These are phyloP conservation scores for Ashinkailepas kermadecensis DNA, from an alignment of 2,888 invertebrate genomes.

Conservation along the genomic window DNA sequence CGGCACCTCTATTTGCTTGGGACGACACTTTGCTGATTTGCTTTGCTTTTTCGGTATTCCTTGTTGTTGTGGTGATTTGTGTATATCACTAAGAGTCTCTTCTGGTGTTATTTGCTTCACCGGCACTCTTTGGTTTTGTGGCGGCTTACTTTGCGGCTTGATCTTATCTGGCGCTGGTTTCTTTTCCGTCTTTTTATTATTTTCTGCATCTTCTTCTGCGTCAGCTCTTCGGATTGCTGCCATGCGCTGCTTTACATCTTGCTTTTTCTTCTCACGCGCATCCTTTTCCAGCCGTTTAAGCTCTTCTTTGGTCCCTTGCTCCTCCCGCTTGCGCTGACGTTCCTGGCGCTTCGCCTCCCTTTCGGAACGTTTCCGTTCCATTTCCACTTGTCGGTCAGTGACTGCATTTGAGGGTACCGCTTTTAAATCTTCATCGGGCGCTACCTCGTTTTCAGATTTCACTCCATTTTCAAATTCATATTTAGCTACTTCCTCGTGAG, in stretches of 20 bases:
- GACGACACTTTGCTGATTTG: too few species aligned
- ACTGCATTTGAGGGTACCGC: too few species aligned
- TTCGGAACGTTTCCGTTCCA: background rate
- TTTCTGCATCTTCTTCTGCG: conserved; percentile 14
- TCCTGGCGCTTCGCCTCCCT: conserved; percentile 50
- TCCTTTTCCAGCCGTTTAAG: conserved; percentile 47
- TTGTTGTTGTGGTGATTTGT: too few species aligned
- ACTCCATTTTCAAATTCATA: too few species aligned
- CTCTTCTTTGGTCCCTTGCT: background rate
- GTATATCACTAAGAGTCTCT: too few species aligned
- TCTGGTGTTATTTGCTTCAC: background rate
- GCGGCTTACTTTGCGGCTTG: conserved; percentile 3
- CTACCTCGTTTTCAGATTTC: too few species aligned
- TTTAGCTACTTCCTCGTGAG: too few species aligned
- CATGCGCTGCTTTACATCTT: background rate
- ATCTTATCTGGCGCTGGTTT: conserved; percentile 20
- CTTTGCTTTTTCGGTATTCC: too few species aligned
- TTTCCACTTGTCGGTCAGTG: background rate
- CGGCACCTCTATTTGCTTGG: too few species aligned
- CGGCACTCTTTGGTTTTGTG: background rate
- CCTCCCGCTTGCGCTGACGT: background rate
- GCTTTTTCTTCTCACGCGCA: background rate
- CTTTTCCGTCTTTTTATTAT: background rate
- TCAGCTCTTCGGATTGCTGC: background rate
- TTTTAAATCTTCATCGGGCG: too few species aligned